Evolutionary conservation across 2,888 invertebrate species (phyloP).

Genomic region (Graphium colonna): DNA sequence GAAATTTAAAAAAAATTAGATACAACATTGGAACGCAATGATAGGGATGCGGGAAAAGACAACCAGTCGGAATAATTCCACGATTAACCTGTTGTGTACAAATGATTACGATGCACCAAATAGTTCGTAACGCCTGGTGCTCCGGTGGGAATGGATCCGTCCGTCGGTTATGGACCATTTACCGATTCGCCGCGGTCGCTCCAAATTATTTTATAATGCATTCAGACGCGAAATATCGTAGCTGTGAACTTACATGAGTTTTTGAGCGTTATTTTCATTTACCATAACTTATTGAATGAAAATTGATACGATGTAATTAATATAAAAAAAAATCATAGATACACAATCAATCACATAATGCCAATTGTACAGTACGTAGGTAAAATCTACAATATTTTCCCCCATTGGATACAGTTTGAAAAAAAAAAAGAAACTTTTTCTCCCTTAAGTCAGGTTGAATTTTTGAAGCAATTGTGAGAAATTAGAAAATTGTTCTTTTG

Average conservation of each 20-base stretch:
- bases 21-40: too few relatives aligned
- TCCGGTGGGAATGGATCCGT: not conserved
- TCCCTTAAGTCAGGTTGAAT: too few relatives aligned
- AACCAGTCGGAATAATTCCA: not conserved
- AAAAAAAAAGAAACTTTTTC: too few relatives aligned
- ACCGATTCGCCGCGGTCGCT: conserved; percentile 15
- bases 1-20: too few relatives aligned
- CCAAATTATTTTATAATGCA: conserved; percentile 18
- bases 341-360: too few relatives aligned
- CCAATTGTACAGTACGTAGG: too few relatives aligned
- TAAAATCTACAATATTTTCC: too few relatives aligned
- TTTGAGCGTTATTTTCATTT: not conserved
- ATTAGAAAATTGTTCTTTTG: too few relatives aligned
- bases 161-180: not conserved
- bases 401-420: too few relatives aligned
- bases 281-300: not conserved
- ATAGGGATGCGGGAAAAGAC: not conserved
- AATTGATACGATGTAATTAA: too few relatives aligned
- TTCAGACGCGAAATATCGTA: not conserved
- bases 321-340: too few relatives aligned
- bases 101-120: not conserved
- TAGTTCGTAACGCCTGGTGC: not conserved
- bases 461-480: too few relatives aligned
- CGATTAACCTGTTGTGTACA: not conserved
- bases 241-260: not conserved